Percentiles rank a stretch among this genome's conserved stretches.
Evolutionary conservation across 1,140 invertebrate species (phyloP).

Genomic region (Condylostylus longicornis): DNA sequence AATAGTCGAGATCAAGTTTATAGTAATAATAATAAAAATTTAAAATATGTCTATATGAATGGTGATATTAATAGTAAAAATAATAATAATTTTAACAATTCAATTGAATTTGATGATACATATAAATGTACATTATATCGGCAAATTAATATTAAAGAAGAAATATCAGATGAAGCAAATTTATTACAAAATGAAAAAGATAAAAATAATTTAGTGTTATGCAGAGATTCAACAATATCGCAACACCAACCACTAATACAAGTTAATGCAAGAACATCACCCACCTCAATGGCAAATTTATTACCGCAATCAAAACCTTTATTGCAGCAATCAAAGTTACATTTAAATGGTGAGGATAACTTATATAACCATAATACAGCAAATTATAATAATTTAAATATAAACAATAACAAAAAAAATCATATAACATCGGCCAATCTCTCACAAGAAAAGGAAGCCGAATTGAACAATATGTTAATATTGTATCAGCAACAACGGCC

Average conservation of each 20-base stretch:
- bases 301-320: background rate
- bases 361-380: background rate
- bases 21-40: slow-evolving; percentile 5
- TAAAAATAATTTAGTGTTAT: background rate
- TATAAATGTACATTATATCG: too few relatives aligned
- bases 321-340: background rate
- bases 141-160: too few relatives aligned
- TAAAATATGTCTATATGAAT: slow-evolving; percentile 25
- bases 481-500: slow-evolving; percentile 3
- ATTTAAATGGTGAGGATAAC: background rate
- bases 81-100: slow-evolving; percentile 7
- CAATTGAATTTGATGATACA: slow-evolving; percentile 3
- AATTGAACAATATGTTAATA: slow-evolving; percentile 2
- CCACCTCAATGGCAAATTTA: slow-evolving; percentile 2
- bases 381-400: background rate
- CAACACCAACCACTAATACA: slow-evolving; percentile 8
- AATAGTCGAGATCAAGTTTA: slow-evolving; percentile 27
- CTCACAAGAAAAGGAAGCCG: slow-evolving; percentile 3
- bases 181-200: slow-evolving; percentile 5
- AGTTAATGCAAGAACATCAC: slow-evolving; percentile 3
- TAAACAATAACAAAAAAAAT: slow-evolving; percentile 6
- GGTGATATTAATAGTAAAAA: slow-evolving; percentile 21
- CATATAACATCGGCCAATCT: slow-evolving; percentile 8
- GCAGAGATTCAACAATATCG: slow-evolving; percentile 10
- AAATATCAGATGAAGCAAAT: background rate